These are phyloP conservation scores for Andricus quercusramuli DNA, from an alignment of 2,888 invertebrate species.

Conservation along the genomic window DNA sequence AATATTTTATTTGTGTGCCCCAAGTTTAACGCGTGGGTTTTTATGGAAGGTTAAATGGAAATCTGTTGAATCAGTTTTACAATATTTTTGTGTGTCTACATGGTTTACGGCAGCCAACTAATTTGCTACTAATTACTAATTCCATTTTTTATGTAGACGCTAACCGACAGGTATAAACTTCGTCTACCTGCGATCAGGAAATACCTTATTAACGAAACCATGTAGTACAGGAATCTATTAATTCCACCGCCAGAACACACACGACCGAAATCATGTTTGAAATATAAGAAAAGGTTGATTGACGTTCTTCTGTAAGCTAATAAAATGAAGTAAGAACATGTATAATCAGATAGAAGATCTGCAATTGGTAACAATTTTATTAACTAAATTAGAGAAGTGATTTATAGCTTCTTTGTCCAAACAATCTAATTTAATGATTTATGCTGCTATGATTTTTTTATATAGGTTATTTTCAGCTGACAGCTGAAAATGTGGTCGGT, in stretches of 20 bases:
- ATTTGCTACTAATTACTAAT: conserved; percentile 42
- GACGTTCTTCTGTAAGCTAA: background rate
- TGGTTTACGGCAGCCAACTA: conserved; percentile 32
- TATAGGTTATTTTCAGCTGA: background rate
- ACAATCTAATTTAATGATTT: background rate
- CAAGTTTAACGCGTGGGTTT: conserved; percentile 6
- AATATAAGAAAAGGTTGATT: conserved; percentile 32
- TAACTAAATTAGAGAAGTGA: background rate
- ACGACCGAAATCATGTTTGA: conserved; percentile 25
- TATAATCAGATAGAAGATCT: background rate
- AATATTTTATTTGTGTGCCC: background rate
- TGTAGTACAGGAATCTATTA: conserved; percentile 35
- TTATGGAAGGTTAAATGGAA: conserved; percentile 26
- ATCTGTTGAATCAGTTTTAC: conserved; percentile 19
- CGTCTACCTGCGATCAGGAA: conserved; percentile 38
- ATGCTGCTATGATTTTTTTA: background rate
- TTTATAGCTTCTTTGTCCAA: conserved; percentile 7
- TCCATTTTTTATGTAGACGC: conserved; percentile 13
- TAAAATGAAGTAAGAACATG: conserved; percentile 21
- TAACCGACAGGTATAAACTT: conserved; percentile 25
- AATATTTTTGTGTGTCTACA: conserved; percentile 21
- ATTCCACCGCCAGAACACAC: conserved; percentile 15
- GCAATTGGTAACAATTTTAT: background rate
- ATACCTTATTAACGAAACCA: conserved; percentile 37
- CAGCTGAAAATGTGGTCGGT: conserved; percentile 36